Evolutionary conservation across 2,888 invertebrate genomes (phyloP).

Genomic region (Oligia fasciuncula): DNA sequence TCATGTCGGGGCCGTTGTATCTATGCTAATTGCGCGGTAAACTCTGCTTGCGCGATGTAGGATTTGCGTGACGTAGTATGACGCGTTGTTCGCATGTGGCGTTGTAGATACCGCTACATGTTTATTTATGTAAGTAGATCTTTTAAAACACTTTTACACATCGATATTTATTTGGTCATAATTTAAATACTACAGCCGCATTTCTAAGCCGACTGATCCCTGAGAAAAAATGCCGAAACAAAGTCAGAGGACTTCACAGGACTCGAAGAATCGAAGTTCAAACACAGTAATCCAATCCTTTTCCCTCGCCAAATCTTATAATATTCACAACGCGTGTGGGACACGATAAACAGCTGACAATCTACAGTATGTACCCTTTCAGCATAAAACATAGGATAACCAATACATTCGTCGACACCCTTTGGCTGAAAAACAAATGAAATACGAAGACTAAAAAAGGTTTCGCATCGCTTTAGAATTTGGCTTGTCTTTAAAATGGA

Average conservation of each 20-base stretch:
- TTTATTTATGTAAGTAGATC: too few relatives aligned
- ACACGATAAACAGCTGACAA: slow-evolving; percentile 40
- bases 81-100: too few relatives aligned
- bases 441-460: slow-evolving; percentile 12
- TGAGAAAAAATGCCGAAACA: too few relatives aligned
- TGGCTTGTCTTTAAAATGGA: neutral
- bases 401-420: slow-evolving; percentile 14
- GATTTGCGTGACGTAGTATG: too few relatives aligned
- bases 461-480: neutral
- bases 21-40: too few relatives aligned
- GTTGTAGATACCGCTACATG: too few relatives aligned
- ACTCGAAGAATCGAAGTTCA: neutral
- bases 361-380: slow-evolving; percentile 4
- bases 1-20: too few relatives aligned
- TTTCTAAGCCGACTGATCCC: too few relatives aligned
- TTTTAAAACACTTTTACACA: too few relatives aligned
- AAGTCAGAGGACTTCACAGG: neutral
- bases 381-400: slow-evolving; percentile 24
- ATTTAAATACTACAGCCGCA: too few relatives aligned
- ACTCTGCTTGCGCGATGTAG: too few relatives aligned
- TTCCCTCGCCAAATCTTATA: neutral
- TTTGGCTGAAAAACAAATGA: slow-evolving; percentile 26
- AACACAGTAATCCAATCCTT: slow-evolving; percentile 6
- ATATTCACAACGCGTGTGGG: slow-evolving; percentile 31
- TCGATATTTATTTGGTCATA: too few relatives aligned